These are phyloP conservation scores for Amorpha juglandis DNA, from an alignment of 2,888 invertebrate species.

Conservation along the genomic window DNA sequence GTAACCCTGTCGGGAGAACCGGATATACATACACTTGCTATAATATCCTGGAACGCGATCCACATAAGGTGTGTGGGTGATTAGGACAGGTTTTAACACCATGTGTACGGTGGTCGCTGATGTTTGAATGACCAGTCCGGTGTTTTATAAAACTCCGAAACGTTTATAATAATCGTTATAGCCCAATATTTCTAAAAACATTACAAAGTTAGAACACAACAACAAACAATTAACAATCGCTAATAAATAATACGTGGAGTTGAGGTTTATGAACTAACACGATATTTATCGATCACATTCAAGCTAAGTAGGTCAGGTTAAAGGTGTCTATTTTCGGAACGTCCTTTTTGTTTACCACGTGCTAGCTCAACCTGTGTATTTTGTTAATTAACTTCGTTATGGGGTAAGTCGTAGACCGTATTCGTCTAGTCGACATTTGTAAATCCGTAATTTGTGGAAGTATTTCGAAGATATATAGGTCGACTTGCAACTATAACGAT, in stretches of 20 bases:
- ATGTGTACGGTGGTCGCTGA: too few species aligned
- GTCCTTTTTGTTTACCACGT: conserved; percentile 29
- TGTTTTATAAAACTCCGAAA: too few species aligned
- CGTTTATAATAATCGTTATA: too few species aligned
- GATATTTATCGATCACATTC: conserved; percentile 29
- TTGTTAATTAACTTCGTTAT: conserved; percentile 29
- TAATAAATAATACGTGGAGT: conserved; percentile 16
- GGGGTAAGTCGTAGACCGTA: background rate
- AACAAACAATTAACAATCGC: background rate
- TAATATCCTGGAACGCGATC: too few species aligned
- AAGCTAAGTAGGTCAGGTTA: conserved; percentile 30
- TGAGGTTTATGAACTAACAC: conserved; percentile 23
- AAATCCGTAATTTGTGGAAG: background rate
- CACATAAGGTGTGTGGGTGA: too few species aligned
- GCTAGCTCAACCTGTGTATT: conserved; percentile 24
- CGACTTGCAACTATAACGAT: too few species aligned
- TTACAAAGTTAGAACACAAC: too few species aligned
- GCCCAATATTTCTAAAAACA: too few species aligned
- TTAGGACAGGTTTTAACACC: too few species aligned
- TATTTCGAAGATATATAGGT: background rate
- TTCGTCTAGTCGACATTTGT: background rate
- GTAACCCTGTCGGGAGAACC: too few species aligned
- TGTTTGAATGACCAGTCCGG: too few species aligned
- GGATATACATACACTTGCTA: too few species aligned
- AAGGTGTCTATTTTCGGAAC: conserved; percentile 31